Evolutionary conservation across 1,140 invertebrate genomes (phyloP), one percentile per base, ranked within the genome.

Genomic region (Drosophila arawakana): DNA sequence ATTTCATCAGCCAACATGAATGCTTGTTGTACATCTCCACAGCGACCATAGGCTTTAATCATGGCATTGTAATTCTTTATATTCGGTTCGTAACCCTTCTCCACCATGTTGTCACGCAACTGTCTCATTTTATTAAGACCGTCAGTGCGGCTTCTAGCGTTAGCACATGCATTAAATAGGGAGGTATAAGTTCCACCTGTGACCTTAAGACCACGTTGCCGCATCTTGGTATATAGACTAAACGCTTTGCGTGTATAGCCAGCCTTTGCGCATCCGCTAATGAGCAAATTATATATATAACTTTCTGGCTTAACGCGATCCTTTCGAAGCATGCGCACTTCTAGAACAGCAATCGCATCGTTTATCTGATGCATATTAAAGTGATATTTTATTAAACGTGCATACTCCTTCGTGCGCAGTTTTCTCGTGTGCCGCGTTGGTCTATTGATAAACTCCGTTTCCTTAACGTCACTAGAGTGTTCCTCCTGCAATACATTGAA

Each of bases 21-120:
- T 6, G 97, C 96, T 55, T 94, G 95, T 54, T 94, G 67, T 10
- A 97, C 81, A 91, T 97, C 95, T 5, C 96, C 95, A 93, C 96
- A 96, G 73, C 95, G 93, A 3, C 96, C 97, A 94, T 97, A 99
- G 3, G 97, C 97, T 94, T 98, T 98, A 7, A 98, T 96, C 95
- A 98, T 96, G 4, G 96, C 94, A 94, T 98, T 96, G 78, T 97
- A 98, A 90, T 96, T 97, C 3, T 95, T 95, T 1, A 95, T 83
- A 92, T 97, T 98, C 2, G 96, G 94, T 50, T 94, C 82, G 75
- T 95, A 93, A 5, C 94, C 93, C 80, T 96, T 96, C 70, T 96
- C 94, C 49, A 94, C 88, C 94, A 98, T 96, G 15, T 95, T 92
- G 73, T 95, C 91, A 59, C 95, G 92, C 34, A 98, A 93, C 70